Conservation (phyloP, 2,113 vertebrate species). For the Tauraco erythrolophus region DNA sequence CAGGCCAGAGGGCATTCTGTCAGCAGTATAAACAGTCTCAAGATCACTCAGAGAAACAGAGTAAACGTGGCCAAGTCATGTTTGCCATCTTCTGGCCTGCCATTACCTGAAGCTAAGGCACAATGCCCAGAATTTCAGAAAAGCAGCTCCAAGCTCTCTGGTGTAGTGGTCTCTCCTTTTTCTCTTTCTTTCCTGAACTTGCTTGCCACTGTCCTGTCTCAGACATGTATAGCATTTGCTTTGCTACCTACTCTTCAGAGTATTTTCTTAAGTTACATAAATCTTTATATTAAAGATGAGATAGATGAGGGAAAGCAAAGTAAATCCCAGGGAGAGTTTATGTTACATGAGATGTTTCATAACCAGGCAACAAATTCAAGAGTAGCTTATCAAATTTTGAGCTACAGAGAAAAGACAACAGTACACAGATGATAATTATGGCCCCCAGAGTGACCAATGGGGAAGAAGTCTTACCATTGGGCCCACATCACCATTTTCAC, state of each 20-base stretch:
- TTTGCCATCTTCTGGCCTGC: neutral
- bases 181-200: neutral
- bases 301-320: neutral
- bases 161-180: neutral
- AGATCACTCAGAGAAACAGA: neutral
- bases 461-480: constrained; percentile 87
- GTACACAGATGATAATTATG: neutral
- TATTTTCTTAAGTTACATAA: neutral
- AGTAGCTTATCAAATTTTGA: neutral
- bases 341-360: neutral
- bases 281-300: neutral
- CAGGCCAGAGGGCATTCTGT: neutral
- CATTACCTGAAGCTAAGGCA: neutral
- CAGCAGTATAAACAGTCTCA: neutral
- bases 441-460: neutral
- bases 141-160: neutral
- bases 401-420: neutral
- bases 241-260: neutral
- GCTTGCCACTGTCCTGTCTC: neutral
- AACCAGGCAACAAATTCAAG: neutral
- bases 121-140: neutral
- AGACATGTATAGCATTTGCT: neutral
- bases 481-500: constrained; percentile 96
- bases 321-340: neutral
- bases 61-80: neutral